Evolutionary conservation across 2,888 invertebrate species (phyloP).

Genomic region (Acanthosepion lycidas): DNA sequence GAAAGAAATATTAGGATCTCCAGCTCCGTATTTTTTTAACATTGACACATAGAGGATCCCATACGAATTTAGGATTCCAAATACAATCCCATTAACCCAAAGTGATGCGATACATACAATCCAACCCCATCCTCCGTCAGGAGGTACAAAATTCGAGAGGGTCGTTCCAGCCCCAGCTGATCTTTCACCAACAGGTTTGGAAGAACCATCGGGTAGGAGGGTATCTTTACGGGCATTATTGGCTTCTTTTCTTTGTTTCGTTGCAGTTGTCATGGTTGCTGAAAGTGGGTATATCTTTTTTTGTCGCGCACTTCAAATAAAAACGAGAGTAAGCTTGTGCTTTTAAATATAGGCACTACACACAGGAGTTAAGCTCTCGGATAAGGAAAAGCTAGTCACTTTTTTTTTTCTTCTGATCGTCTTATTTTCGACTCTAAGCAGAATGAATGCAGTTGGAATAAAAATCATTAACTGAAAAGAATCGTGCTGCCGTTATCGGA

Average conservation of each 20-base stretch:
- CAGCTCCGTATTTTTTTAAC: constrained; percentile 79
- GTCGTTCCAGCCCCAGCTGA: constrained; percentile 44
- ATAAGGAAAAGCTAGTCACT: neutral
- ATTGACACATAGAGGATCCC: constrained; percentile 82
- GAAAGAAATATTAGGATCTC: constrained; percentile 84
- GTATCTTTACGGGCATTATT: neutral
- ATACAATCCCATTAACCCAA: constrained; percentile 90
- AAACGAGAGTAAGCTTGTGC: too few species aligned
- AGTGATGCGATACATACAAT: constrained; percentile 88
- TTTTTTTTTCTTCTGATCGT: too few species aligned
- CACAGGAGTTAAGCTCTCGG: too few species aligned
- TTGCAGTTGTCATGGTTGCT: neutral
- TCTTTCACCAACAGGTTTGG: neutral
- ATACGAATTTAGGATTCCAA: constrained; percentile 92
- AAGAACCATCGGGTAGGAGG: neutral
- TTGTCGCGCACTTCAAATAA: too few species aligned
- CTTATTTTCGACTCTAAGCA: too few species aligned
- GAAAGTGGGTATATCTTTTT: too few species aligned
- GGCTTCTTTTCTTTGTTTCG: constrained; percentile 14
- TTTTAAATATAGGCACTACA: too few species aligned
- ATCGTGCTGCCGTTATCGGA: neutral
- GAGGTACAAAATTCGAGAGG: constrained; percentile 54
- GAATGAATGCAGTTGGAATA: too few species aligned
- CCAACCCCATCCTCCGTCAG: constrained; percentile 87
- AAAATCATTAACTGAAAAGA: neutral